Evolutionary conservation across 2,888 invertebrate species (phyloP).

Genomic region (Pachymerium ferrugineum): DNA sequence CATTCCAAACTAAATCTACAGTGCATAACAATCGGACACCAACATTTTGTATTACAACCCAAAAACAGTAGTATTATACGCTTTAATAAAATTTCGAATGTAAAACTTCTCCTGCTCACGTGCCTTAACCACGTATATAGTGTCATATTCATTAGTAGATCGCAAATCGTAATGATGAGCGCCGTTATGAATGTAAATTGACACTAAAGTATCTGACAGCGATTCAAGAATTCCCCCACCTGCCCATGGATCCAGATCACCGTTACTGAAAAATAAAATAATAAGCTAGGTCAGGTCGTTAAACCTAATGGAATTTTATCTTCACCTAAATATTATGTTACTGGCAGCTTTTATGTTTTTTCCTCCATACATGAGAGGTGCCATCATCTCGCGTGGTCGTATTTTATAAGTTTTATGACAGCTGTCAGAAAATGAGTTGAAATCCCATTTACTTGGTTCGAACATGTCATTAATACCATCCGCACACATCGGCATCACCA

Average conservation of each 20-base stretch:
- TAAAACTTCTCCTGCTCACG: constrained; percentile 58
- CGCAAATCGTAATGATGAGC: constrained; percentile 83
- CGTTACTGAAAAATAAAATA: constrained; percentile 59
- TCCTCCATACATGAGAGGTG: constrained; percentile 74
- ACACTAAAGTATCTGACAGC: constrained; percentile 59
- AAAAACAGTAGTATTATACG: neutral
- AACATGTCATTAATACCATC: constrained; percentile 77
- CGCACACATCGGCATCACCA: constrained; percentile 91
- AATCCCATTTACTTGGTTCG: constrained; percentile 67
- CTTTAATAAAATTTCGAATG: constrained; percentile 58
- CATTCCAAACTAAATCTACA: neutral
- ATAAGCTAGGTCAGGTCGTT: no score
- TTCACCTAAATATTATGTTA: constrained; percentile 56
- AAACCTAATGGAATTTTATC: neutral
- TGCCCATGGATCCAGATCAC: constrained; percentile 80
- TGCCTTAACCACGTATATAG: constrained; percentile 59
- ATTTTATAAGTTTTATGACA: constrained; percentile 64
- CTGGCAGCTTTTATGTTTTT: constrained; percentile 58
- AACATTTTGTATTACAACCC: no score
- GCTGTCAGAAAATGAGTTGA: constrained; percentile 57
- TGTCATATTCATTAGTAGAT: constrained; percentile 59
- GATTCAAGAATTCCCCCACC: constrained; percentile 72
- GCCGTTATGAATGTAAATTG: constrained; percentile 70
- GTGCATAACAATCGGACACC: no score
- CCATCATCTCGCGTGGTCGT: constrained; percentile 61